Conservation (phyloP, 2,113 vertebrate genomes). For the Glaucidium brasilianum region DNA sequence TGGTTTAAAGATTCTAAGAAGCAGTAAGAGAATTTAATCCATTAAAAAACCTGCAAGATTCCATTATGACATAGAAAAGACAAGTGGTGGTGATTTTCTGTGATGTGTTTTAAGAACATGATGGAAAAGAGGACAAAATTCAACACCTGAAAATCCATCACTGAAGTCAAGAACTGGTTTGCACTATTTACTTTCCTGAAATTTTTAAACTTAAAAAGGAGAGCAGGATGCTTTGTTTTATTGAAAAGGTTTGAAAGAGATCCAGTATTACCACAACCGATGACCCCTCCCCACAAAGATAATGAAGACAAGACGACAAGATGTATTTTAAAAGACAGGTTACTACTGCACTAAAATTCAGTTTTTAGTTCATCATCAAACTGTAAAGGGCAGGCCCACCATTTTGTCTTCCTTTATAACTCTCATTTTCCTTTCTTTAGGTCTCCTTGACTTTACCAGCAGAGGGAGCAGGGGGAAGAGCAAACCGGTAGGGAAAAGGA, state of each 20-base stretch:
- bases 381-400: not conserved
- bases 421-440: not conserved
- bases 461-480: slow-evolving; percentile 59
- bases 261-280: not conserved
- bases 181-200: not conserved
- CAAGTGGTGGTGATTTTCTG: not conserved
- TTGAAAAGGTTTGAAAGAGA: not conserved
- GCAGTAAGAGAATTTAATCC: not conserved
- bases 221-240: not conserved
- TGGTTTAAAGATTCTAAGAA: not conserved
- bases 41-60: not conserved
- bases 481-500: not conserved
- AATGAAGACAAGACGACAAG: not conserved
- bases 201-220: not conserved
- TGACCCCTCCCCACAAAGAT: not conserved
- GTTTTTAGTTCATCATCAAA: not conserved
- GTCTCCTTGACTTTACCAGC: slow-evolving; percentile 14
- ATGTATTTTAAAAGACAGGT: not conserved
- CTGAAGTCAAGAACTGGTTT: not conserved
- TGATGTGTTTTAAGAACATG: not conserved
- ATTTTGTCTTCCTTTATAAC: slow-evolving; percentile 21
- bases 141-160: not conserved
- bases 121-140: not conserved
- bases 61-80: not conserved
- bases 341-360: not conserved